These are phyloP conservation scores for Aspidoscelis tigris DNA, from an alignment of 2,113 vertebrate genomes.

Conservation along the genomic window DNA sequence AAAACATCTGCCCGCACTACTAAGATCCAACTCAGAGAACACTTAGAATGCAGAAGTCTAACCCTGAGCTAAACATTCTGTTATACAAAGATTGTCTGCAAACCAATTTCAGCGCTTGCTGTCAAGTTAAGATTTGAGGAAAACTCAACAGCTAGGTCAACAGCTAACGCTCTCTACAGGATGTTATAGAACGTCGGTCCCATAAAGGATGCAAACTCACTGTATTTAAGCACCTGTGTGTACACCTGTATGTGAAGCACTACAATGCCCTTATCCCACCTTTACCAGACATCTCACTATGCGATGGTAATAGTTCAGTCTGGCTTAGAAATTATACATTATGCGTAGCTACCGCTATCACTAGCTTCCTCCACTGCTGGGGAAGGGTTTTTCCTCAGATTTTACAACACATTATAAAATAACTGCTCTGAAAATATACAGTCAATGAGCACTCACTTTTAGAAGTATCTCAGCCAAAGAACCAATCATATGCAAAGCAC, in stretches of 20 bases:
- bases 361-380: background rate
- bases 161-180: constrained; percentile 3
- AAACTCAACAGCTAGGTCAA: constrained; percentile 13
- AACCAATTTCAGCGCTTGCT: no score
- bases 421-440: background rate
- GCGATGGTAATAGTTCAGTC: background rate
- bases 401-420: background rate
- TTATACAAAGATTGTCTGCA: no score
- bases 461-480: constrained; percentile 97
- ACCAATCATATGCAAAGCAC: constrained; percentile 98
- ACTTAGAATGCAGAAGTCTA: no score
- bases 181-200: background rate
- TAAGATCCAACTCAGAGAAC: no score
- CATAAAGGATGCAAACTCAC: background rate
- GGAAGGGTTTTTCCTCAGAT: no score
- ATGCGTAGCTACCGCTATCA: background rate
- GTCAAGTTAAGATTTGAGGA: constrained; percentile 18
- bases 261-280: background rate
- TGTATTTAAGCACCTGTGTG: background rate
- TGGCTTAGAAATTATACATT: background rate
- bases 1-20: no score
- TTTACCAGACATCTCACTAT: background rate
- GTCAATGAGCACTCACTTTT: constrained; percentile 81
- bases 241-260: background rate
- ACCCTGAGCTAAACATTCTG: no score